Percentiles rank a stretch among this genome's conserved stretches.
phyloP scores from a whole-genome alignment of 92 coral and sea anemone genomes.

The Pocillopora meandrina region DNA sequence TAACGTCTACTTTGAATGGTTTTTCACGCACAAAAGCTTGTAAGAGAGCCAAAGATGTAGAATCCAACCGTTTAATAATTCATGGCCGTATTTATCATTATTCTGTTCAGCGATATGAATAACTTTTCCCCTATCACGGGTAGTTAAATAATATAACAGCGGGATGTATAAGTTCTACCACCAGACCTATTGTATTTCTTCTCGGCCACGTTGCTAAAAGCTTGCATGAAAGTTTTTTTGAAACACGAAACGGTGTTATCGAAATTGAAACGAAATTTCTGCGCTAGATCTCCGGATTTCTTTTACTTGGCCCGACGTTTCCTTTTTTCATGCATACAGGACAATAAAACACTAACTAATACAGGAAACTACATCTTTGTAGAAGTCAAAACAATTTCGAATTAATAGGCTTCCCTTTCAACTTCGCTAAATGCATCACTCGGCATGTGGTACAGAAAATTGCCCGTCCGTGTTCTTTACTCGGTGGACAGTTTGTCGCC shows the following conservation, averaged over 20 bases:
- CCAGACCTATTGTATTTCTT: constrained; percentile 1
- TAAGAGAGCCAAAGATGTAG: constrained; percentile 11
- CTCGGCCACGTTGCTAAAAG: constrained; percentile 18
- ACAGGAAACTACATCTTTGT: constrained; percentile 1
- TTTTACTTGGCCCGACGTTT: neutral
- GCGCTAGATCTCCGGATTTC: neutral
- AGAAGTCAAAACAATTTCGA: constrained; percentile 42
- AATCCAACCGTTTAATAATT: constrained; percentile 28
- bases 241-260: neutral
- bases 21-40: neutral
- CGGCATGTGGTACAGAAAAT: constrained; percentile 39
- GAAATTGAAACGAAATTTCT: too few species aligned
- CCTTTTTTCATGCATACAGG: neutral
- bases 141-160: constrained; percentile 29
- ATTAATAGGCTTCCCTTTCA: constrained; percentile 28
- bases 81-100: constrained; percentile 7
- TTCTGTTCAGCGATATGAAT: constrained; percentile 28
- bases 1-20: neutral
- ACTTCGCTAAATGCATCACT: constrained; percentile 21
- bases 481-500: constrained; percentile 27
- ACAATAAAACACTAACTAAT: constrained; percentile 4
- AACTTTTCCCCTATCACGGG: constrained; percentile 32
- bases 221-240: neutral
- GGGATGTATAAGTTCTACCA: neutral
- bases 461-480: constrained; percentile 6